Evolutionary conservation across 2,113 vertebrate genomes (phyloP), one percentile per base, ranked within the genome.

Genomic region (Axis porcinus): DNA sequence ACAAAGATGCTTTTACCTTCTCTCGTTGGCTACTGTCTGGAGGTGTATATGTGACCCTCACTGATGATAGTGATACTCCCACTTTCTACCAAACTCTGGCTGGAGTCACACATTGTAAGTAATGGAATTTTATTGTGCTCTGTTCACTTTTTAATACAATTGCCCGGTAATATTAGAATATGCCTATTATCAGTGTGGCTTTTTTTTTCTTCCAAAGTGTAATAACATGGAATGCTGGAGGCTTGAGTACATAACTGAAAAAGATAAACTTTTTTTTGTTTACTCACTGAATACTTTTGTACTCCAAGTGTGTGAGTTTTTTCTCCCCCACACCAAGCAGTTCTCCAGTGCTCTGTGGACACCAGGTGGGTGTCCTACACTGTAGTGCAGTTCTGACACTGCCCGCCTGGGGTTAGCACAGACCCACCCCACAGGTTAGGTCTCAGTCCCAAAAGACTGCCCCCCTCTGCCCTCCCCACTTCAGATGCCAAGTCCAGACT

Each of bases 11-110:
- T 47, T 99, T 99, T 98, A 99, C 99, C 0, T 99, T 99, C 98
- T 99, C 99, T 96, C 99, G 99, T 91, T 99, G 99, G 99, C 99
- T 99, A 30, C 99, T 99, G 2, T 99, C 99, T 8, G 99, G 99
- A 93, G 99, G 99, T 74, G 99, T 99, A 3, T 99, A 99, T 23
- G 99, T 99, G 91, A 99, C 99, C 1, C 99, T 99, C 95, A 99
- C 99, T 0, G 99, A 99, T 92, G 99, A 99, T 97, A 99, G 99
- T 13, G 99, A 99, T 98, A 99, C 99, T 33, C 99, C 99, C 85
- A 99, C 99, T 96, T 99, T 99, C 99, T 99, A 99, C 98, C 99
- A 99, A 97, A 99, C 99, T 81, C 99, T 99, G 96, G 99, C 99
- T 94, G 99, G 99, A 90, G 99, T 99, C 99, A 99, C 99, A 28